Base-by-base conservation (phyloP, 2,113 vertebrate genomes). In the Coreoperca whiteheadi region DNA sequence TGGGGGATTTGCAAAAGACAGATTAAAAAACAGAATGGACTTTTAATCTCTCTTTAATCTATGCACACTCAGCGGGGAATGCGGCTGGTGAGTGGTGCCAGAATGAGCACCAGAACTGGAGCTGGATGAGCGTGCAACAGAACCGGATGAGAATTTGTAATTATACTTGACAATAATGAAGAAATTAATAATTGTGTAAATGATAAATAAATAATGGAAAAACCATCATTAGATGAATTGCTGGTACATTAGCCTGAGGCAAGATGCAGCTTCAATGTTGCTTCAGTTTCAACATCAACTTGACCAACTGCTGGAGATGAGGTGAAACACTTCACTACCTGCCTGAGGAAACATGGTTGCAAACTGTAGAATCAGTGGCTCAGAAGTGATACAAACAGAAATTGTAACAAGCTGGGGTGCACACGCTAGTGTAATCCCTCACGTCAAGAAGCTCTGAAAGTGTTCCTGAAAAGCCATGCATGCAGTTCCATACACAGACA, bases 221-320 rank as follows among this genome's bases (percentile, higher is more conserved):
- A 46, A 43, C 7, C 25, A 54, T 37, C 2, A 37, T 14, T 3
- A 56, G 56, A 78, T 70, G 15, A 14, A 75, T 59, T 32, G 37
- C 32, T 39, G 46, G 56, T 67, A 77, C 53, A 68, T 64, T 20
- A 57, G 66, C 60, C 46, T 9, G 34, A 48, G 75, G 69, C 46
- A 18, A 25, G 41, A 37, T 20, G 51, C 4, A 51, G 39, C 67
- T 85, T 81, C n/a, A 74, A 77, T 39, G 60, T 67, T 74, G 71
- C 46, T 64, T 51, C 53, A 37, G 56, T 74, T 77, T 70, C 60
- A 53, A 72, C 79, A 83, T 78, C 67, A 48, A 79, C 51, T 56
- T n/a, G 72, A 43, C 56, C 77, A 78, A 28, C 80, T 79, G 80
- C 87, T 66, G 64, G 60, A 74, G 67, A 83, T 60, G 77, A 81